phyloP scores from a whole-genome alignment of 2,797 vertebrate species.

The Macropodus opercularis region DNA sequence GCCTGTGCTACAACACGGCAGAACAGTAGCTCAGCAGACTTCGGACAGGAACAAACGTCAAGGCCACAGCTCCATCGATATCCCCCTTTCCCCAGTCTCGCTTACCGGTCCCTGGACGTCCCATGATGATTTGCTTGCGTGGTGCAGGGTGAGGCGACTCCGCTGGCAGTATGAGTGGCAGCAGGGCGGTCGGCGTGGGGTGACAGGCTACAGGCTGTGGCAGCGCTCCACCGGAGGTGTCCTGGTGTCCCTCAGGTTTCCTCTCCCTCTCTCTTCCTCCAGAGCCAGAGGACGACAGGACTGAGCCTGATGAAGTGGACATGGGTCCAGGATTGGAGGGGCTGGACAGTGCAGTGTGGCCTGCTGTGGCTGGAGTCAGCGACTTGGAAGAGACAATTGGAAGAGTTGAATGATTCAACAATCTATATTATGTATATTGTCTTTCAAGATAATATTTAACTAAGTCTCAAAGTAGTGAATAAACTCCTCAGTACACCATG shows the following conservation, averaged over 20 bases:
- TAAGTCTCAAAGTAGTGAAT: too few species aligned
- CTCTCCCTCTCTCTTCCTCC: constrained; percentile 79
- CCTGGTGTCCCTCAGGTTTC: constrained; percentile 78
- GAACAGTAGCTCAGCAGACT: constrained; percentile 37
- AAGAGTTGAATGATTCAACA: background rate
- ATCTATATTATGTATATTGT: background rate
- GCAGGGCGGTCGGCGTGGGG: constrained; percentile 90
- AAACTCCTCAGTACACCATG: background rate
- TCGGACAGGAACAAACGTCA: constrained; percentile 37
- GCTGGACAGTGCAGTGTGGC: constrained; percentile 73
- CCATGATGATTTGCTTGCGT: constrained; percentile 96
- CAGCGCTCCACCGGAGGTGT: constrained; percentile 76
- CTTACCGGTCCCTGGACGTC: constrained; percentile 91
- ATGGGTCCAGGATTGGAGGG: constrained; percentile 63
- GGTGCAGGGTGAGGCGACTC: constrained; percentile 90
- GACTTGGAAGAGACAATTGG: constrained; percentile 60
- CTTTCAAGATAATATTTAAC: background rate
- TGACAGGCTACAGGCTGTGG: constrained; percentile 93
- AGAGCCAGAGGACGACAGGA: constrained; percentile 70
- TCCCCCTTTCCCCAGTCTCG: background rate
- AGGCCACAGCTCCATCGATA: background rate
- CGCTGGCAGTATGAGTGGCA: constrained; percentile 91
- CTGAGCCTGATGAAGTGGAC: constrained; percentile 59
- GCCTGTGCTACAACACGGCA: constrained; percentile 7
- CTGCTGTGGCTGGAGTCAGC: constrained; percentile 70